Conservation (phyloP, 1,140 invertebrate genomes). For the Hylaeus volcanicus region DNA sequence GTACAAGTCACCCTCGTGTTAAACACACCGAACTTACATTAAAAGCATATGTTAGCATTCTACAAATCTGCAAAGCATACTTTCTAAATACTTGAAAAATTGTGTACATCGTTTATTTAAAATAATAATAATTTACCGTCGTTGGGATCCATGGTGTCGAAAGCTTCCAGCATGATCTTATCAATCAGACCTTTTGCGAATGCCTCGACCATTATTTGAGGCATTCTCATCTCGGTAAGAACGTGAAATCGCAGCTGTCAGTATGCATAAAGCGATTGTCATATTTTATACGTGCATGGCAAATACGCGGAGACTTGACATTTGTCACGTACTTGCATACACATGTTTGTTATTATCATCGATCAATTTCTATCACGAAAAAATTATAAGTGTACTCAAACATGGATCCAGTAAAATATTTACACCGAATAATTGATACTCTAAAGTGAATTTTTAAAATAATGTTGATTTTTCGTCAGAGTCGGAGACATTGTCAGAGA, state of each 20-base stretch:
- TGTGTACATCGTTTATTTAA: background rate
- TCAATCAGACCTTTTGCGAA: conserved; percentile 63
- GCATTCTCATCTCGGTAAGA: conserved; percentile 43
- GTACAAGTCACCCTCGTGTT: background rate
- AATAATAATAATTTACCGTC: conserved; percentile 40
- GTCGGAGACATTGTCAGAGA: no score
- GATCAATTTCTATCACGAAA: background rate
- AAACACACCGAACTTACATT: background rate
- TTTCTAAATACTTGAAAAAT: no score
- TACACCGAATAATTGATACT: background rate
- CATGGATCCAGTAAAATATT: background rate
- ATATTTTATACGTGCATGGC: conserved; percentile 2
- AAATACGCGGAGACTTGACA: conserved; percentile 20
- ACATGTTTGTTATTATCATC: no score
- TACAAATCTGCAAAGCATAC: background rate
- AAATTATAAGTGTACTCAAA: background rate
- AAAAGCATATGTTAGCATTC: background rate
- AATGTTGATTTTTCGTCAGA: background rate
- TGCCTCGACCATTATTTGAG: conserved; percentile 56
- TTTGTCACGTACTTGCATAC: background rate
- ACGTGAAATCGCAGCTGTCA: conserved; percentile 38
- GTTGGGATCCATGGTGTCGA: conserved; percentile 47
- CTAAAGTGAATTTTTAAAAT: background rate
- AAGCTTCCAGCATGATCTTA: conserved; percentile 60
- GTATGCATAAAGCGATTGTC: conserved; percentile 19